These are phyloP conservation scores for Bufo gargarizans DNA, from an alignment of 2,113 vertebrate genomes.

Conservation along the genomic window DNA sequence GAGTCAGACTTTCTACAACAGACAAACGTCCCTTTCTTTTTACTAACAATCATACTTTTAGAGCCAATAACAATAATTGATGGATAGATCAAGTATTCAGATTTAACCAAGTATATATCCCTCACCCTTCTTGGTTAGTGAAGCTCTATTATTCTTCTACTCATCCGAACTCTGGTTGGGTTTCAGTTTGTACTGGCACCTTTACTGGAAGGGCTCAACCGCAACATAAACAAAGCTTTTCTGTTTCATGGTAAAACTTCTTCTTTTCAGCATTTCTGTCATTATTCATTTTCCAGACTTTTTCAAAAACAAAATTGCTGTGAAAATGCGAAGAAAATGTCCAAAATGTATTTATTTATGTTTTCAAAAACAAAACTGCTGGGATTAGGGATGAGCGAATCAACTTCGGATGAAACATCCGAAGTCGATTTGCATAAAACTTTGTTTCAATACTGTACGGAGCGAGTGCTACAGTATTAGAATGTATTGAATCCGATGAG, in stretches of 20 bases:
- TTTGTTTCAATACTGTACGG: no score
- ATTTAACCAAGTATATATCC: neutral
- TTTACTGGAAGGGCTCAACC: conserved; percentile 15
- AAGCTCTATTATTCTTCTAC: neutral
- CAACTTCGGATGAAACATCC: no score
- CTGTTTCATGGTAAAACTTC: conserved; percentile 2
- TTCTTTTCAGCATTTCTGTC: conserved; percentile 5
- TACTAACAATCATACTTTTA: neutral
- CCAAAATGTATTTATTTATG: neutral
- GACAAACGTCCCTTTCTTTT: neutral
- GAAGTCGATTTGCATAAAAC: no score
- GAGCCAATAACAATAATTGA: neutral
- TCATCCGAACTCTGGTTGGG: neutral
- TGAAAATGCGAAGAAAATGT: neutral
- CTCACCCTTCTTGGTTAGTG: neutral
- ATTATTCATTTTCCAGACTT: conserved; percentile 14
- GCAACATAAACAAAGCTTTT: conserved; percentile 1
- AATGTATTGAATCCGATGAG: no score
- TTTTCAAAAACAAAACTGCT: no score
- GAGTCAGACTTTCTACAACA: neutral
- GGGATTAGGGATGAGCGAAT: no score
- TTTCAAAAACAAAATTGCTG: conserved; percentile 10
- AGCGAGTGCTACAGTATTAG: no score
- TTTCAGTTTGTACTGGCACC: neutral
- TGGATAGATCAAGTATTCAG: neutral